A percentile compares a stretch with the other conserved stretches of the same genome.
Evolutionary conservation across 2,888 invertebrate genomes (phyloP).

Genomic region (Physocephala rufipes): DNA sequence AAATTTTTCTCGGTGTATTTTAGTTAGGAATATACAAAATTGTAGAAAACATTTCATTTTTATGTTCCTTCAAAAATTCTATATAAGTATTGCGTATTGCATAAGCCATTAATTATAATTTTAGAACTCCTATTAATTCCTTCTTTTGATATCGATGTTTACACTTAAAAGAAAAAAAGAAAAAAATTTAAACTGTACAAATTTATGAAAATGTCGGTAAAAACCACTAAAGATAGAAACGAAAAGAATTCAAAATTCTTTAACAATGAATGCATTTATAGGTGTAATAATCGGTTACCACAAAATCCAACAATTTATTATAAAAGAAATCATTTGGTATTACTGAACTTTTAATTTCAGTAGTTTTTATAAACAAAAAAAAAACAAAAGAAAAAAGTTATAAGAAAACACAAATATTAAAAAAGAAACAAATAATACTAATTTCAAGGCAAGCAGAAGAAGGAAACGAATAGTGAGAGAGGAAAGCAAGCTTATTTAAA

Average conservation of each 20-base stretch:
- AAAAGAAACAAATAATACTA: too few relatives aligned
- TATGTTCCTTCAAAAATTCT: too few relatives aligned
- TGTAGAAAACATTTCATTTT: too few relatives aligned
- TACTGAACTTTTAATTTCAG: not conserved
- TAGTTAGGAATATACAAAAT: too few relatives aligned
- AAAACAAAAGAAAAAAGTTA: not conserved
- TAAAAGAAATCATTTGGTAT: slow-evolving; percentile 35
- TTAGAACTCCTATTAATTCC: not conserved
- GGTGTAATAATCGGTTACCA: too few relatives aligned
- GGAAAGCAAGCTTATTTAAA: too few relatives aligned
- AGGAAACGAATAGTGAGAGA: too few relatives aligned
- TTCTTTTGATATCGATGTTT: not conserved
- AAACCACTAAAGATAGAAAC: too few relatives aligned
- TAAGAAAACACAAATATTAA: slow-evolving; percentile 23
- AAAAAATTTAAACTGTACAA: slow-evolving; percentile 4
- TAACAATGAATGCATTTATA: slow-evolving; percentile 48
- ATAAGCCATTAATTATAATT: not conserved
- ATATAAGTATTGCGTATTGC: not conserved
- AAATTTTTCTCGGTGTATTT: too few relatives aligned
- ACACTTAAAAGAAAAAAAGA: not conserved
- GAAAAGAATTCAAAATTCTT: not conserved
- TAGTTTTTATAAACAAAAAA: slow-evolving; percentile 22
- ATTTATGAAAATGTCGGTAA: slow-evolving; percentile 13
- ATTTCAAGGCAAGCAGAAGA: too few relatives aligned
- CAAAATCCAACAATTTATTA: slow-evolving; percentile 48